phyloP scores from a whole-genome alignment of 2,797 vertebrate species.

The Numenius phaeopus region DNA sequence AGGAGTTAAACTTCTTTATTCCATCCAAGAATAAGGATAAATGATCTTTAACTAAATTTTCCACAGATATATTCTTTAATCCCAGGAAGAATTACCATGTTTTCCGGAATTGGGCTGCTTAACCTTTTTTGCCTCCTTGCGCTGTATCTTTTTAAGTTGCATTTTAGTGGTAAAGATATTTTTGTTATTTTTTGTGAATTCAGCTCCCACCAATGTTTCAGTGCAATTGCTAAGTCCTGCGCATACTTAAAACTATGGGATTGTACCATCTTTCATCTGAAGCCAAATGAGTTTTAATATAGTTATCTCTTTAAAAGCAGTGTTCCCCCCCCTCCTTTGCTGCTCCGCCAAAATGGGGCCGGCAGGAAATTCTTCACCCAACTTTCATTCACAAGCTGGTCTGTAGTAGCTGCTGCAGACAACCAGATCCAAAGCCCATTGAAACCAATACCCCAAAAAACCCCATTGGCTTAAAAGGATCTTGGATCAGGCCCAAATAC shows the following conservation, averaged over 20 bases:
- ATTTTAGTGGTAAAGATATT: background rate
- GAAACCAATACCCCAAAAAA: background rate
- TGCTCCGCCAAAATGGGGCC: constrained; percentile 31
- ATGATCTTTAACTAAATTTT: background rate
- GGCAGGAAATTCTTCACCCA: constrained; percentile 60
- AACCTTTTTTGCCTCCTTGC: background rate
- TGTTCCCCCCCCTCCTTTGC: background rate
- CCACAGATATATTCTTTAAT: background rate
- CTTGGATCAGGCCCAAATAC: background rate
- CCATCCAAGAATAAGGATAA: background rate
- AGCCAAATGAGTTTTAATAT: constrained; percentile 65
- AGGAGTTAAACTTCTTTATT: background rate
- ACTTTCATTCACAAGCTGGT: constrained; percentile 30
- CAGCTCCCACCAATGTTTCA: constrained; percentile 36
- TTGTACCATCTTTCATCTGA: constrained; percentile 61
- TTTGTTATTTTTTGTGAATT: constrained; percentile 8
- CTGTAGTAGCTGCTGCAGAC: background rate
- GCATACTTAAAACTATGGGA: constrained; percentile 9
- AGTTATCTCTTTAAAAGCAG: constrained; percentile 60
- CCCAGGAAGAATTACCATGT: background rate
- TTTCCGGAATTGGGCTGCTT: background rate
- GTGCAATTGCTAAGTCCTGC: constrained; percentile 17
- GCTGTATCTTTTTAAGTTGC: background rate
- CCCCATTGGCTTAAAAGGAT: background rate
- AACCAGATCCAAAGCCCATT: background rate